Evolutionary conservation across 2,888 invertebrate genomes (phyloP), one percentile per base, ranked within the genome.

Genomic region (Gryllus longicercus): DNA sequence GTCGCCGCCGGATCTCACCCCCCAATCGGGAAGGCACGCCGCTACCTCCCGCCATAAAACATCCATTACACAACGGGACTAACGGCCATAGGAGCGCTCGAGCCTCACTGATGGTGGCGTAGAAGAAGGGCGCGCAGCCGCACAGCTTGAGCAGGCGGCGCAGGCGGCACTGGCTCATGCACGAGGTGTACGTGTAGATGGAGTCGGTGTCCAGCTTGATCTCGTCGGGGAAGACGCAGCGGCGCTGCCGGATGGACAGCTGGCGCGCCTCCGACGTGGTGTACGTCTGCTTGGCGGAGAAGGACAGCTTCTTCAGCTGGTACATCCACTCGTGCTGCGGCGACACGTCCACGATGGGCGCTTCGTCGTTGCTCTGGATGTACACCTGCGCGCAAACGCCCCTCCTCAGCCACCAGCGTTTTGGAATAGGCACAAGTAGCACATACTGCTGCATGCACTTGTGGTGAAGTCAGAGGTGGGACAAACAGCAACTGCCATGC

Each of bases 251-350:
- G 16, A 91, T 89, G 2, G 89, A 88, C 76, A 95, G 87, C 84
- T 94, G 94, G 0, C 91, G 88, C 0, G 94, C 93, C 84, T 94
- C 93, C 81, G 91, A 90, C 0, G 94, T 94, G 0, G 94, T 94
- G 85, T 94, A 94, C 0, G 94, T 94, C 85, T 93, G 92, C 84
- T 93, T 93, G 49, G 93, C 92, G 0, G 93, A 92, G 85, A 94
- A 92, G 0, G 90, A 90, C 1, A 92, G 90, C 83, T 89, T 90
- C 82, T 90, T 89, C 2, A 92, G 90, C 23, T 89, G 88, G 14
- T 89, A 90, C 76, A 91, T 90, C 94, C 94, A 94, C 2, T 91
- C 88, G 83, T 93, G 92, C 84, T 94, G 93, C 0, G 93, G 91
- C 84, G 90, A 91, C 83, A 91, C 90, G 83, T 93, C 93, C 50